phyloP scores from a whole-genome alignment of 2,888 invertebrate genomes.

The Clistopyga incitator region DNA sequence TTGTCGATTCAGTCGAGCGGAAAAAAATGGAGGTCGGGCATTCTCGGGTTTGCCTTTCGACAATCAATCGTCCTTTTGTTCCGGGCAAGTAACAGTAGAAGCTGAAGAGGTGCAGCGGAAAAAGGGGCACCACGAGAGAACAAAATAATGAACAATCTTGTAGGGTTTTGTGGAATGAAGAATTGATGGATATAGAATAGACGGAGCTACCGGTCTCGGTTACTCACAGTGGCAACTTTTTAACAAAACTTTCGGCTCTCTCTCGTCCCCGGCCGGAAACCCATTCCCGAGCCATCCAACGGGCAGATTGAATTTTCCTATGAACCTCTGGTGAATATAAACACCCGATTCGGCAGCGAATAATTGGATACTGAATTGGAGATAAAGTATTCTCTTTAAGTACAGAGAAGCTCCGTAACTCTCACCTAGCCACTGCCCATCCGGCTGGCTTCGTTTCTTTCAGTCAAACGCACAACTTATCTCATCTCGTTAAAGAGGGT shows the following conservation, averaged over 20 bases:
- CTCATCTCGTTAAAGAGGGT: constrained; percentile 62
- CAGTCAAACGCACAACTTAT: constrained; percentile 62
- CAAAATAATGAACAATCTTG: constrained; percentile 66
- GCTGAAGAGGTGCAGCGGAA: constrained; percentile 2
- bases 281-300: constrained; percentile 22
- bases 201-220: constrained; percentile 25
- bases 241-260: constrained; percentile 48
- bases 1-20: not conserved
- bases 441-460: constrained; percentile 16
- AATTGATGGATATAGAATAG: constrained; percentile 43
- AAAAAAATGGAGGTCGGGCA: constrained; percentile 42
- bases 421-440: constrained; percentile 22
- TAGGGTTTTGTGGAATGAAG: constrained; percentile 58
- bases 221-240: constrained; percentile 50
- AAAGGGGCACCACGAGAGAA: constrained; percentile 39
- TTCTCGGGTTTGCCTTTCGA: constrained; percentile 29
- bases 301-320: constrained; percentile 60
- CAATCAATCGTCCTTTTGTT: constrained; percentile 56
- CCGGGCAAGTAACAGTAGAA: constrained; percentile 37
- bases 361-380: constrained; percentile 63
- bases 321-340: constrained; percentile 53
- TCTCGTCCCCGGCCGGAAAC: constrained; percentile 5
- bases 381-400: constrained; percentile 55
- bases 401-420: constrained; percentile 32
- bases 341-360: constrained; percentile 57